These are phyloP conservation scores for Zosterops pallidus DNA, from an alignment of 2,113 vertebrate species.

Conservation along the genomic window DNA sequence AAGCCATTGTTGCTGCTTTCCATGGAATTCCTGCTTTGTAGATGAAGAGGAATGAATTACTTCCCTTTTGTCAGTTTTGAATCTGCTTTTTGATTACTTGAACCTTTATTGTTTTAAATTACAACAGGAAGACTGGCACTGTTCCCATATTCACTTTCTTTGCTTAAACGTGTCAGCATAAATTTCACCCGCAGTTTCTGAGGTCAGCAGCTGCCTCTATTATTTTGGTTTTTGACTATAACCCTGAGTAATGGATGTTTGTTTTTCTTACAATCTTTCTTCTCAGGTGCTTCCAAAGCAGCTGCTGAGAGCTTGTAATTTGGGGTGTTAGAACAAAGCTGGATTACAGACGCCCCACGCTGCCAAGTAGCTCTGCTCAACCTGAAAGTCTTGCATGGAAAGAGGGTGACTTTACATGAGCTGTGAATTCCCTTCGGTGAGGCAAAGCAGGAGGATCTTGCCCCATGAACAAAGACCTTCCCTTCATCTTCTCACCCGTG, in stretches of 20 bases:
- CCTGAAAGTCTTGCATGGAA: background rate
- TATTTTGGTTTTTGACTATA: background rate
- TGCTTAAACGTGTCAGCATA: background rate
- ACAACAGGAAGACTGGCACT: background rate
- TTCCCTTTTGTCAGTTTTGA: background rate
- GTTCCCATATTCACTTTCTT: background rate
- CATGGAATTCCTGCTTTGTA: background rate
- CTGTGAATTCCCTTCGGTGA: background rate
- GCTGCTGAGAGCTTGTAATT: conserved; percentile 13
- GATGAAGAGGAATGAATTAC: background rate
- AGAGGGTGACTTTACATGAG: background rate
- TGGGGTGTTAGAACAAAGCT: background rate
- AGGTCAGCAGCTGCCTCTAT: background rate
- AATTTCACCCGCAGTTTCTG: background rate
- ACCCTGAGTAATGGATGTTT: background rate
- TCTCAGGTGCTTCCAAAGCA: conserved; percentile 16
- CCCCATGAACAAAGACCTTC: background rate
- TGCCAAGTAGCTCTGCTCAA: background rate
- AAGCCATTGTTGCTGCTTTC: background rate
- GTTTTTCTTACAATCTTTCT: background rate
- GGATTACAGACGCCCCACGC: background rate
- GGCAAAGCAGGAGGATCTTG: background rate
- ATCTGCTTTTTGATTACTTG: background rate
- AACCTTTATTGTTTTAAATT: background rate
- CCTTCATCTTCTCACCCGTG: background rate